Evolutionary conservation across 2,113 vertebrate genomes (phyloP), one percentile per base, ranked within the genome.

Genomic region (Gambusia holbrooki): DNA sequence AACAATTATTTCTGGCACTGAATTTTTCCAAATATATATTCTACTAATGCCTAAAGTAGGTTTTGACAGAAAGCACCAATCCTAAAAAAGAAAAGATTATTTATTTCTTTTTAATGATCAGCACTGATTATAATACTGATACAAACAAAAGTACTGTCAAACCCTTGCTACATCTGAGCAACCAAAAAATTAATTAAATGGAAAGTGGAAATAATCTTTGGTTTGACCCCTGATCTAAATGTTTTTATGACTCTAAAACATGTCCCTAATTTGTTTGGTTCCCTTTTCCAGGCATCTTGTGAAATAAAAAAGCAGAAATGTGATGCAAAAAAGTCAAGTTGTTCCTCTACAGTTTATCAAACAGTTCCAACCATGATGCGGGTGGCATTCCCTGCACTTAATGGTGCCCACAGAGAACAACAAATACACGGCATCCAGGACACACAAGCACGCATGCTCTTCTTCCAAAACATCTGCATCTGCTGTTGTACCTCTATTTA

Each of bases 401-500:
- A 58, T 25, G 7, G 22, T n/a, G 51, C 22, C 51, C 51, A 58
- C 25, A n/a, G 51, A 58, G 51, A 6, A 58, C 51, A 58, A 58
- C 25, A 33, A 62, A 74, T 66, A 58, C 70, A 66, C 35, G 69
- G 14, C 35, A 37, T 42, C 4, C 61, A 48, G 19, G n/a, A 61
- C 37, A 25, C 67, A 28, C 32, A 72, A 65, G 67, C 71, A 78
- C 42, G 72, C 12, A 76, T 9, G 27, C 12, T 51, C 2, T 32
- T 45, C 71, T 61, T 74, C 72, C 65, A 71, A 70, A 87, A 81
- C 82, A 76, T 82, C 70, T 77, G 75, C 68, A 62, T 85, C 79
- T 88, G 72, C 80, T 86, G 83, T 90, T 92, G 76, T 76, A 73
- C 71, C 87, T 87, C 79, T 85, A 84, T 89, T 91, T 90, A 88